phyloP scores from a whole-genome alignment of 2,113 vertebrate species.

The Sebastes fasciatus region DNA sequence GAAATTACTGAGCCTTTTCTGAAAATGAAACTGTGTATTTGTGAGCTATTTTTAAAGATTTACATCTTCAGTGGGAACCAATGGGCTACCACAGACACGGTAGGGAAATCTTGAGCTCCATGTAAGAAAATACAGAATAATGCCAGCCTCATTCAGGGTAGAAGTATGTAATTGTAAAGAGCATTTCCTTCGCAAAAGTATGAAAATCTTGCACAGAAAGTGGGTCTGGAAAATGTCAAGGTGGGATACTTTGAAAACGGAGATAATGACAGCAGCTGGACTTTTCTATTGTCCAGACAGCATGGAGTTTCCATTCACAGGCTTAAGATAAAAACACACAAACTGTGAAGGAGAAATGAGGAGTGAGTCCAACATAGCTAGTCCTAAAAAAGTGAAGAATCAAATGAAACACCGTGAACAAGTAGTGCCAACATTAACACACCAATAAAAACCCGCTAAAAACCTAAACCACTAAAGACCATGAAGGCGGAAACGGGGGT shows the following conservation, averaged over 20 bases:
- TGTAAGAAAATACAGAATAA: constrained; percentile 2
- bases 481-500: constrained; percentile 13
- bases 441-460: constrained; percentile 51
- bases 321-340: constrained; percentile 22
- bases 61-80: not conserved
- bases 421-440: constrained; percentile 14
- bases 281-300: not conserved
- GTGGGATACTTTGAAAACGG: not conserved
- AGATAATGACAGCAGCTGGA: not conserved
- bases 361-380: not conserved
- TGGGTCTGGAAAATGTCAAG: not conserved
- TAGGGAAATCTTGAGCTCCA: not conserved
- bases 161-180: not conserved
- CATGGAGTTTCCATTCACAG: constrained; percentile 13
- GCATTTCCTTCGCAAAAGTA: not conserved
- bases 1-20: too few species aligned
- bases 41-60: not conserved
- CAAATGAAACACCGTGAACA: constrained; percentile 17
- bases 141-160: not conserved
- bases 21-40: not conserved
- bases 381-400: constrained; percentile 2
- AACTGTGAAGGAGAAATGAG: constrained; percentile 11
- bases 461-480: constrained; percentile 1
- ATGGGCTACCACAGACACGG: not conserved
- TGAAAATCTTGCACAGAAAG: not conserved